Evolutionary conservation across 2,888 invertebrate genomes (phyloP), one percentile per base, ranked within the genome.

Genomic region (Harmothoe impar): DNA sequence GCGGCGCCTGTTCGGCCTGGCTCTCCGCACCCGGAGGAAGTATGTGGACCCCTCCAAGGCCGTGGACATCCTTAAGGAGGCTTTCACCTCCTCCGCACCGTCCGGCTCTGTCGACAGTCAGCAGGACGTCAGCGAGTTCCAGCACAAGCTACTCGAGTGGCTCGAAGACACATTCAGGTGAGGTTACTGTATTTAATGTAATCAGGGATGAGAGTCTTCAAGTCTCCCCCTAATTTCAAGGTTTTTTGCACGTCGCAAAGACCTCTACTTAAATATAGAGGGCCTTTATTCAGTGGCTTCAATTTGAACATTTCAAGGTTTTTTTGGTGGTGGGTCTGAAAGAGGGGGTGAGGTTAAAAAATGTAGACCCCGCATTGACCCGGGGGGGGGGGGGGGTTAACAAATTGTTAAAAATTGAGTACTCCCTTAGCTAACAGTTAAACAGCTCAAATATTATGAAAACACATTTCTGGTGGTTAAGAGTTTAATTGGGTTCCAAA

Each of bases 71-170:
- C 94, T 96, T 84, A 96, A 96, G 91, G 96, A 96, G 91, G 96
- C 96, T 10, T 95, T 95, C 91, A 68, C 89, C 1, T 56, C 84
- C 17, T 35, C 90, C 23, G 90, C 84, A 15, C 56, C 85, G 12
- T 25, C 54, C 25, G 85, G 62, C 43, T 25, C 54, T 7, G 29
- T 43, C 29, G 90, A 90, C 85, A 90, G 77, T 62, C 90, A 90
- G 43, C 90, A 90, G 94, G 96, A 96, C 94, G 96, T 96, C 23
- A 96, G 96, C 93, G 96, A 96, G 92, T 96, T 96, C 91, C 96
- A 96, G 89, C 96, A 96, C 93, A 96, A 96, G 91, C 93, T 96
- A 25, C 93, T 96, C 33, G 96, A 96, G 91, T 96, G 96, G 95
- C 93, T 96, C 81, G 96, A 96, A 93, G 96, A 96, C 93, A 96